These are phyloP conservation scores for Hylaeus volcanicus DNA, from an alignment of 1,140 invertebrate genomes.

Conservation along the genomic window DNA sequence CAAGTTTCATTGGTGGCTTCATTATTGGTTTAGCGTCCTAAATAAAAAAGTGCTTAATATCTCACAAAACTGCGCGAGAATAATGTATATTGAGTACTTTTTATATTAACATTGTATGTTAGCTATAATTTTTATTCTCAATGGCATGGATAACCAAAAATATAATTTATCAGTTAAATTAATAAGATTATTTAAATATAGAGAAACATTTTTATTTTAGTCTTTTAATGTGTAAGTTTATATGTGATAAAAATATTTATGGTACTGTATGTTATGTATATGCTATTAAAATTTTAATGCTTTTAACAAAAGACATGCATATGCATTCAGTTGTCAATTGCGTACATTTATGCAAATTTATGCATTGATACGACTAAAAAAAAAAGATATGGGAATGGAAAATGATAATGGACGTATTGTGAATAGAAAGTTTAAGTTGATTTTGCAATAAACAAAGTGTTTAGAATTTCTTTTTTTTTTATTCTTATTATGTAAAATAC, in stretches of 20 bases:
- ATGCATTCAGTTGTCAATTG: neutral
- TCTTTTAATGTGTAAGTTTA: conserved; percentile 15
- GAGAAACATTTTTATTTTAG: neutral
- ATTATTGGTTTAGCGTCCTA: conserved; percentile 89
- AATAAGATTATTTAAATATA: conserved; percentile 2
- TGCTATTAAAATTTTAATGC: neutral
- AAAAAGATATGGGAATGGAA: neutral
- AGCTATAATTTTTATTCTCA: conserved; percentile 5
- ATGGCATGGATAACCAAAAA: neutral
- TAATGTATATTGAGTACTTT: conserved; percentile 30
- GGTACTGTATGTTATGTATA: conserved; percentile 14
- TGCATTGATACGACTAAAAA: neutral
- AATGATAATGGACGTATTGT: neutral
- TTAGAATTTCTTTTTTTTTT: conserved; percentile 24
- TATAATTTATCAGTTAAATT: conserved; percentile 20
- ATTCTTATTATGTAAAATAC: neutral
- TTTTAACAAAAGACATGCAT: conserved; percentile 27
- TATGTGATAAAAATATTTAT: conserved; percentile 2
- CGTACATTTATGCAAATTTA: conserved; percentile 4
- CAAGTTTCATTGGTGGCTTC: conserved; percentile 92
- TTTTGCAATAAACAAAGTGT: conserved; percentile 17
- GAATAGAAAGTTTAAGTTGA: neutral
- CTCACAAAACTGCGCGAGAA: conserved; percentile 35
- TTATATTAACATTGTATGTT: conserved; percentile 21
- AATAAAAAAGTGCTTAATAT: conserved; percentile 49